Evolutionary conservation across 2,888 invertebrate species (phyloP).

Genomic region (Acronicta alni): DNA sequence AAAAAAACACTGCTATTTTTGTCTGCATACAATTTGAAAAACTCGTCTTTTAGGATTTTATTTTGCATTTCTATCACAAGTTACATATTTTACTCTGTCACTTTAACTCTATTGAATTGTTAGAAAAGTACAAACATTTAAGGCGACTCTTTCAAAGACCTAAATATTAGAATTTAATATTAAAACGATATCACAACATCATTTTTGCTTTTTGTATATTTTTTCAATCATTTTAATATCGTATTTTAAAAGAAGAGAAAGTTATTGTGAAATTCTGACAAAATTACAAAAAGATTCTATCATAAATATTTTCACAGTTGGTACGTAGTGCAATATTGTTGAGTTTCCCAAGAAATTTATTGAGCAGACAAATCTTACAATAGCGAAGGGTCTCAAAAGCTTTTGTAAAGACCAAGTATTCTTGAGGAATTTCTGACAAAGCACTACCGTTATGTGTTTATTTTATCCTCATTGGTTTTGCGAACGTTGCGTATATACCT

Average conservation of each 20-base stretch:
- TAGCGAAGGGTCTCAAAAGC: conserved; percentile 2
- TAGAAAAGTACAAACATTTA: conserved; percentile 18
- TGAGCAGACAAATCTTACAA: conserved; percentile 14
- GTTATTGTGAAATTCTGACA: not conserved
- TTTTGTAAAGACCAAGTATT: conserved; percentile 14
- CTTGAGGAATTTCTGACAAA: conserved; percentile 12
- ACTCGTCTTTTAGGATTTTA: conserved; percentile 22
- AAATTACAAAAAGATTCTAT: not conserved
- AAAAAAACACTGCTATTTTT: conserved; percentile 22
- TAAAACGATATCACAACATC: conserved; percentile 2
- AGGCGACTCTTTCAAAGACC: conserved; percentile 17
- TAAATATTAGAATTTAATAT: conserved; percentile 28
- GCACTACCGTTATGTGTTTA: not conserved
- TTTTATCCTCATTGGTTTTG: conserved; percentile 3
- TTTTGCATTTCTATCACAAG: conserved; percentile 33
- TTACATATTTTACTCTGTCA: conserved; percentile 38
- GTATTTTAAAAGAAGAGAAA: not conserved
- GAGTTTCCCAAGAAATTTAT: conserved; percentile 12
- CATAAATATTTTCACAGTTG: conserved; percentile 3
- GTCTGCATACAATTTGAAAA: conserved; percentile 35
- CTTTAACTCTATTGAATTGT: conserved; percentile 25
- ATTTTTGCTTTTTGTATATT: not conserved
- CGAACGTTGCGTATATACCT: not conserved
- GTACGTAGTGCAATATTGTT: not conserved
- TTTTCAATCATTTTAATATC: not conserved